Evolutionary conservation across 2,888 invertebrate species (phyloP), one percentile per base, ranked within the genome.

Genomic region (Eupithecia inturbata): DNA sequence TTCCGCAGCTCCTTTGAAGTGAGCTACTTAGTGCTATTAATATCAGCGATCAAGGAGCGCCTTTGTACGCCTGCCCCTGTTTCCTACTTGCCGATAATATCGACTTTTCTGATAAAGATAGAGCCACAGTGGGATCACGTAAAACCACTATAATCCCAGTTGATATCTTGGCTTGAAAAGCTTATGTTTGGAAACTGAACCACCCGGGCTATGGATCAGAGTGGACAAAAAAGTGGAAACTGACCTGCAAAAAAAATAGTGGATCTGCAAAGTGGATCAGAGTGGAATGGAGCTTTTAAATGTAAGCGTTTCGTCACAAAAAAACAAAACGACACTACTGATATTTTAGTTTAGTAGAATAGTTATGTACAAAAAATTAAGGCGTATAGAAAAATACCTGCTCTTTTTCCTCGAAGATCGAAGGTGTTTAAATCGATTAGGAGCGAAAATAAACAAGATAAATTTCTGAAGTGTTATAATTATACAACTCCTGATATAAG

Each of bases 1-100:
- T 79, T 76, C 73, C 77, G 72, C 68, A 45, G 76, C 66, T 73
- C 77, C 81, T 84, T 83, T 84, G 81, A 82, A 81, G 83, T 79
- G 70, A 28, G 69, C 74, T 79, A 79, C 80, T 78, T 79, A 76
- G 69, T 72, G 73, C 80, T 79, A 84, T 84, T 81, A 84, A 84
- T 84, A 83, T 67, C 71, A 28, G 31, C 33, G 78, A 73, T 74
- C 80, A 79, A 74, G 67, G 77, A 75, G 71, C 49, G 72, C 68
- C 73, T 73, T 74, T 74, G 67, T 74, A 45, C 53, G 45, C 39
- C 39, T 77, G 71, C 71, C 73, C 73, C 79, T 80, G 80, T 72
- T 83, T 79, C 76, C 74, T 77, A 79, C 75, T 77, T 74, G 74
- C 75, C 57, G 77, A 77, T 80, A 78, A 72, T 74, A 74, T 81